Base-by-base conservation (phyloP, 2,888 invertebrate genomes). In the Mesoligia furuncula region DNA sequence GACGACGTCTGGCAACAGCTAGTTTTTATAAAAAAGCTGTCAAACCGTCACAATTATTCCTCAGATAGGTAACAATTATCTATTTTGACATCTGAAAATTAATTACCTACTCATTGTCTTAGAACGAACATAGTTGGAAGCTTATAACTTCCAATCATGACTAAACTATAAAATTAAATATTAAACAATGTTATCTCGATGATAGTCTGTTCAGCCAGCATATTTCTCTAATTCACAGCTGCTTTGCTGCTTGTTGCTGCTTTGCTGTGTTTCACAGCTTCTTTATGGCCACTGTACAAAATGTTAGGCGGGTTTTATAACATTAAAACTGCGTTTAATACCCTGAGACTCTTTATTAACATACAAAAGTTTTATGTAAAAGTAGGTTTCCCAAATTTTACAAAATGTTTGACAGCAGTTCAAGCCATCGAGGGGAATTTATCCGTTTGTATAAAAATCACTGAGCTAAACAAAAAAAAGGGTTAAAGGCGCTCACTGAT, bases 141-240 rank as follows among this genome's bases (percentile, higher is more conserved):
- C 11, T 42, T 42, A 42, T 42, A 42, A 9, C 42, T 42, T 9
- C 9, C 20, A 24, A 62, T 20, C 42, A 24, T 71, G 3, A 45
- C 7, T 15, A 9, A 24, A 65, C 39, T n/a, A 13, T 7, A 54
- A 67, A n/a, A 70, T 64, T 17, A 68, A 31, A 24, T 20, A 51
- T 3, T 24, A 24, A 48, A 48, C 20, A 68, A 42, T 59, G 42
- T 66, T 42, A 13, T 67, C 62, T 68, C 24, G 6, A 39, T 64
- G n/a, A 11, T 11, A 42, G 7, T 62, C 9, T 24, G 39, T 51
- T 66, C n/a, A 36, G 24, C n/a, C n/a, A n/a, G n/a, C 65, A 69
- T 75, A 73, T 70, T 54, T 15, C n/a, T 59, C 8, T 69, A 74
- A 74, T 77, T 77, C 77, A 75, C 70, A 67, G 31, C 39, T 59